phyloP scores from a whole-genome alignment of 2,888 invertebrate genomes.

The Cephus rjabovi region DNA sequence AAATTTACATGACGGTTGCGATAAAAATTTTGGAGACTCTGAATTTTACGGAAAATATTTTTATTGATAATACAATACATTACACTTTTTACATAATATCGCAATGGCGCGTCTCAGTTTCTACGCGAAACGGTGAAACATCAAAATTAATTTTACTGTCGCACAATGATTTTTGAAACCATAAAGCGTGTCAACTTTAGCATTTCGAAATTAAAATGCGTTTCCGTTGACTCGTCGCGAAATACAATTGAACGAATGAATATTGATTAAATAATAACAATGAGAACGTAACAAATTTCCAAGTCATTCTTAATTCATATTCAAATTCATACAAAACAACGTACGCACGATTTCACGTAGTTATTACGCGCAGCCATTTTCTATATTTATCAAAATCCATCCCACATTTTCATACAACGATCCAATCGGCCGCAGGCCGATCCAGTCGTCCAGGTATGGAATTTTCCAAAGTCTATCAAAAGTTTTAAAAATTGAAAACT shows the following conservation, averaged over 20 bases:
- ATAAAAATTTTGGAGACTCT: conserved; percentile 38
- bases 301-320: not conserved
- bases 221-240: no score
- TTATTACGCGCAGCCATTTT: not conserved
- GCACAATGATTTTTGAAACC: no score
- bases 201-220: no score
- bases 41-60: conserved; percentile 27
- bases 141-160: no score
- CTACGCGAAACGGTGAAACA: no score
- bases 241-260: not conserved
- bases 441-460: not conserved
- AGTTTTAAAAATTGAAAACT: not conserved
- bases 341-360: not conserved
- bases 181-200: no score
- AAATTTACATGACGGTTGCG: conserved; percentile 10
- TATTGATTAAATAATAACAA: not conserved
- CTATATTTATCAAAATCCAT: not conserved
- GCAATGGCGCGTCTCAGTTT: no score
- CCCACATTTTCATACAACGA: not conserved
- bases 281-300: not conserved
- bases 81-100: conserved; percentile 1
- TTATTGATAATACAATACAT: conserved; percentile 21
- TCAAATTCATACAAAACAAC: not conserved
- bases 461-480: not conserved
- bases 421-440: no score